These are phyloP conservation scores for Sturnus vulgaris DNA, from an alignment of 2,113 vertebrate genomes.

Conservation along the genomic window DNA sequence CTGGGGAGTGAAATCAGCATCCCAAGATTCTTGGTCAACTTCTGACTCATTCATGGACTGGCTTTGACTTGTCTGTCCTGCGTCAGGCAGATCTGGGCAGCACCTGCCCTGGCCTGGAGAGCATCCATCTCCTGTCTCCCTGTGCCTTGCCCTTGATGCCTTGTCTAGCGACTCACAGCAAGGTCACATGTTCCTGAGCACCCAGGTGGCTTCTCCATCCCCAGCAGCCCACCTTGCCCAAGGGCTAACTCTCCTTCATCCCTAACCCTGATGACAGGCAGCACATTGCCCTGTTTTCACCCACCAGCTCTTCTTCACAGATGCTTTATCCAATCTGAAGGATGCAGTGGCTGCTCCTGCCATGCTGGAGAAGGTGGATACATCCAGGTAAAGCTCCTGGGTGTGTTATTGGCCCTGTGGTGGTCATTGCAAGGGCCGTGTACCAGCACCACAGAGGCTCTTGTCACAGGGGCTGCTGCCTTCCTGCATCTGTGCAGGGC, in stretches of 20 bases:
- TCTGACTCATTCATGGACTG: not conserved
- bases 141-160: not conserved
- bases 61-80: not conserved
- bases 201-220: not conserved
- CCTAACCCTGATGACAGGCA: accelerated
- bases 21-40: not conserved
- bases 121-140: not conserved
- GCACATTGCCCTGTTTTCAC: not conserved
- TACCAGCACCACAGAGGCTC: accelerated
- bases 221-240: not conserved
- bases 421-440: accelerated
- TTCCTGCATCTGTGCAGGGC: not conserved
- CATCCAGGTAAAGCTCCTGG: not conserved
- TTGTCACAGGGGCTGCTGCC: accelerated
- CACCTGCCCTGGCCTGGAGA: not conserved
- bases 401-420: not conserved
- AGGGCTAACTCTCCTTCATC: not conserved
- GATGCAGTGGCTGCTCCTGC: not conserved
- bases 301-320: not conserved
- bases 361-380: not conserved
- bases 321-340: not conserved
- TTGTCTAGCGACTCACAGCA: accelerated
- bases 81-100: not conserved
- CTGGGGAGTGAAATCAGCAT: not conserved
- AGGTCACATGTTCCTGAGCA: accelerated